Conservation (phyloP, 2,113 vertebrate species). For the Phoxinus phoxinus region DNA sequence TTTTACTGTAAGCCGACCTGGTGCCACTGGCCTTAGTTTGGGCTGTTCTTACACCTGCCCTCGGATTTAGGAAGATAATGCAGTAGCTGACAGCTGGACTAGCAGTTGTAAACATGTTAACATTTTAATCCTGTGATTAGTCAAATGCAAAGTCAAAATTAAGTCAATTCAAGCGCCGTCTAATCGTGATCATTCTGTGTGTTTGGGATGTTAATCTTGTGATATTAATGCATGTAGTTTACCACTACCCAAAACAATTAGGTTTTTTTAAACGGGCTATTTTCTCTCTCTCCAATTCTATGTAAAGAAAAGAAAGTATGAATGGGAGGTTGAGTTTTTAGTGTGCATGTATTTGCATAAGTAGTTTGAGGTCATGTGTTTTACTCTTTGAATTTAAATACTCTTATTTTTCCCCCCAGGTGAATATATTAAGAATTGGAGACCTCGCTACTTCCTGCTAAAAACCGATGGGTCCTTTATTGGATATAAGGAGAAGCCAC, state of each 20-base stretch:
- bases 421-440: conserved; percentile 99
- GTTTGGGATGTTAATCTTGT: neutral
- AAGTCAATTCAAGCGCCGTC: neutral
- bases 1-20: conserved; percentile 11
- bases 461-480: conserved; percentile 99
- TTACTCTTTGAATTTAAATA: neutral
- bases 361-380: neutral
- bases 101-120: conserved; percentile 75
- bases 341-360: neutral
- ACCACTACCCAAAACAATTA: neutral
- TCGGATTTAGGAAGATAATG: conserved; percentile 70
- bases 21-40: conserved; percentile 20
- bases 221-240: neutral
- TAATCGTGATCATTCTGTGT: neutral
- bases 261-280: no score
- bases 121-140: conserved; percentile 49
- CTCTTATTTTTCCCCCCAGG: conserved; percentile 71
- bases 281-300: neutral
- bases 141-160: conserved; percentile 32
- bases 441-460: conserved; percentile 95
- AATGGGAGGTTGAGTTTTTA: conserved; percentile 2
- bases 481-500: conserved; percentile 98
- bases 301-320: neutral
- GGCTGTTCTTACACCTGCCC: conserved; percentile 70
- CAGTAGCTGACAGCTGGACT: conserved; percentile 64